Evolutionary conservation across 2,888 invertebrate genomes (phyloP).

Genomic region (Hirtodrosophila cameraria): DNA sequence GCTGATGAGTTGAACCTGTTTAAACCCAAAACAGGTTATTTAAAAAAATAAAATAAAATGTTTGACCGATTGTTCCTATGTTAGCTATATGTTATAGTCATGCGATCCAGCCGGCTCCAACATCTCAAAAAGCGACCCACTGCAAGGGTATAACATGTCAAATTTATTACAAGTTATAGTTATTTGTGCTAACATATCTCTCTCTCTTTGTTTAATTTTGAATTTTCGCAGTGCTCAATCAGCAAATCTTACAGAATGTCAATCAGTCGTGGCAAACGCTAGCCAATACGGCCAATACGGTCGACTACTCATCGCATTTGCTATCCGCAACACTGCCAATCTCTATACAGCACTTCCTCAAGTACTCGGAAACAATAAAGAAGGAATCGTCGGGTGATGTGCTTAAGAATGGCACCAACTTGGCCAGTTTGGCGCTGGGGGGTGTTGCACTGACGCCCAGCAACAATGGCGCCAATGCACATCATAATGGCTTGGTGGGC

Average conservation of each 20-base stretch:
- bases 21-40: too few species aligned
- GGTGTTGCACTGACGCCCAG: slow-evolving; percentile 81
- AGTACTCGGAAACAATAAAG: slow-evolving; percentile 85
- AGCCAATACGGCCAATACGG: slow-evolving; percentile 84
- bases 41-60: too few species aligned
- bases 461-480: slow-evolving; percentile 76
- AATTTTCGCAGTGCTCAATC: slow-evolving; percentile 81
- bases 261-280: slow-evolving; percentile 84
- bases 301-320: slow-evolving; percentile 84
- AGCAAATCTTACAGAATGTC: slow-evolving; percentile 84
- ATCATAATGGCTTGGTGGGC: slow-evolving; percentile 80
- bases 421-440: slow-evolving; percentile 83
- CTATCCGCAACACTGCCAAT: slow-evolving; percentile 85
- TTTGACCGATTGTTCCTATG: too few species aligned
- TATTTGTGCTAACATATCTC: neutral
- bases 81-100: too few species aligned
- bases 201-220: neutral
- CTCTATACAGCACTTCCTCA: slow-evolving; percentile 84
- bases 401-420: slow-evolving; percentile 83
- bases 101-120: too few species aligned
- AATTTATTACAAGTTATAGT: too few species aligned
- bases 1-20: too few species aligned
- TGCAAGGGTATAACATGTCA: too few species aligned
- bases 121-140: too few species aligned
- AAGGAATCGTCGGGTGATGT: slow-evolving; percentile 84